Evolutionary conservation across 2,113 vertebrate genomes (phyloP), one percentile per base, ranked within the genome.

Genomic region (Tragelaphus imberbis): DNA sequence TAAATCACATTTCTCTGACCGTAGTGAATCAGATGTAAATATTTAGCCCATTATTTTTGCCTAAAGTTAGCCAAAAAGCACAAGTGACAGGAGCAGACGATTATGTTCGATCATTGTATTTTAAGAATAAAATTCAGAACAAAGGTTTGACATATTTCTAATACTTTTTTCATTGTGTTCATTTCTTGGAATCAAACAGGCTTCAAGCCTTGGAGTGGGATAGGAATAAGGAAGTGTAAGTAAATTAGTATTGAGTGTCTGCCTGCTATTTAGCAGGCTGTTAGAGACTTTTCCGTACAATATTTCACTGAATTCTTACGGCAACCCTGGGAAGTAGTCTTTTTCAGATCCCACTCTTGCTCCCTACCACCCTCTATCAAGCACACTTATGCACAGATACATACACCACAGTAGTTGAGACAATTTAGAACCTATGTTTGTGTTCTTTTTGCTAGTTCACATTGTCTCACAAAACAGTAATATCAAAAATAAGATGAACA

Each of bases 121-220:
- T 95, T 93, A 30, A 90, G 40, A 14, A 93, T 90, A 8, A 90
- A 77, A 90, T 93, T 97, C 49, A 77, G 71, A 95, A 90, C 25
- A 90, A 19, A 33, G 51, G 10, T 94, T 25, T 89, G 58, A 80
- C 44, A 5, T 5, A 19, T 88, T 11, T 79, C 28, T 71, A 68
- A 84, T 80, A 79, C 17, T 92, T 88, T 59, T 58, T 89, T 90
- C 53, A 85, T 90, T 93, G 59, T 47, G 28, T 94, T 84, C n/a
- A 80, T 58, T 91, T 58, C 28, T 30, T 94, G 58, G 51, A 92
- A 71, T 92, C 65, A 90, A 90, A 95, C 58, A 91, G 51, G 82
- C 85, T 96, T 90, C 68, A 92, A 92, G 85, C 17, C 44, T 85
- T 86, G 44, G 51, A 84, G 51, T 65, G 9, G 44, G 28, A 85